These are phyloP conservation scores for Bujurquina vittata DNA, from an alignment of 2,113 vertebrate genomes.

Conservation along the genomic window DNA sequence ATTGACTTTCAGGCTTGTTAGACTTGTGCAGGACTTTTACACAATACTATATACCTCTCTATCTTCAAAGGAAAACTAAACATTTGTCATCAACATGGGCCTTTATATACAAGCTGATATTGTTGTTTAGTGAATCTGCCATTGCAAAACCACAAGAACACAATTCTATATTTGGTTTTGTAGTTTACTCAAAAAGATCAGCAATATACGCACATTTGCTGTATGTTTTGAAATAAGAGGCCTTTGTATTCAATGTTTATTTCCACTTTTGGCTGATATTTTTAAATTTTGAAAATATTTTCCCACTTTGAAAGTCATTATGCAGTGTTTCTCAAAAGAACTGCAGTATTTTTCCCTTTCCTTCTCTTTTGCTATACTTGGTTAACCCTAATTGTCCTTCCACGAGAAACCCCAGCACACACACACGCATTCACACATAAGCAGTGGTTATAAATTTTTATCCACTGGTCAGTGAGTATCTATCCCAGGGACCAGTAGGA, in stretches of 20 bases:
- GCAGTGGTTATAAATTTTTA: not conserved
- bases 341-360: not conserved
- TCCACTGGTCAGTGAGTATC: constrained; percentile 6
- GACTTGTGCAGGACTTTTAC: not conserved
- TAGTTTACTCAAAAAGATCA: not conserved
- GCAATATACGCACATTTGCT: not conserved
- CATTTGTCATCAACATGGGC: not conserved
- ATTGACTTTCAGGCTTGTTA: not conserved
- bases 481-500: constrained; percentile 36
- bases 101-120: not conserved
- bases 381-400: constrained; percentile 21
- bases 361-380: constrained; percentile 20
- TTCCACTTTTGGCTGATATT: not conserved
- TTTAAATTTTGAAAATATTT: not conserved
- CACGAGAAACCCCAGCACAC: not conserved
- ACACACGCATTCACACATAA: not conserved
- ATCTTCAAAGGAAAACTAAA: not conserved
- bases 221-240: not conserved
- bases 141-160: not conserved
- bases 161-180: not conserved
- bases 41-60: not conserved
- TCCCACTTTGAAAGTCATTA: not conserved
- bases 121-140: not conserved
- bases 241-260: not conserved
- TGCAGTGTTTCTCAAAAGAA: not conserved